Evolutionary conservation across 2,113 vertebrate species (phyloP), one percentile per base, ranked within the genome.

Genomic region (Lagenorhynchus albirostris): DNA sequence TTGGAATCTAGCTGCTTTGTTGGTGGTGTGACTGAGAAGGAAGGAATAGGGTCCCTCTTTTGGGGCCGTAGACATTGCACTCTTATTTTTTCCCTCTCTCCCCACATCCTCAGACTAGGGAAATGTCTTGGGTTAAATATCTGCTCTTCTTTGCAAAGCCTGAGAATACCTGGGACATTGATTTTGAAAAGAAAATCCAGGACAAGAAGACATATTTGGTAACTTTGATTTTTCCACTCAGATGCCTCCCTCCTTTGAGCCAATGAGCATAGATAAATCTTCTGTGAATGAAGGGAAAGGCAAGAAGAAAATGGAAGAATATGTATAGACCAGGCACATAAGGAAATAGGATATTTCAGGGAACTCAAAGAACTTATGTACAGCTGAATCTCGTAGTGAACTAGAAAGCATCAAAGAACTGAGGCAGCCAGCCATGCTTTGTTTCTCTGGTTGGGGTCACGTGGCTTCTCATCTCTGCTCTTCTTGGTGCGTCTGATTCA

Each of bases 301-400:
- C 55, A 85, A 55, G 41, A 71, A 41, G 23, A 36, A 55, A 26
- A 50, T 44, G 71, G 71, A 81, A 15, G 13, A 67, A 10, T 17
- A 15, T 41, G 18, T 29, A 29, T 6, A 20, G 33, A 12, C 29
- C 25, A 47, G 68, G 8, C 60, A 21, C 5, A 7, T 3, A 44
- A 44, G 50, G 60, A 70, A 82, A 14, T 15, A 36, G 12, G 65
- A 20, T 44, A 13, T 20, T 13, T 76, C 18, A 55, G 38, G 9
- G 33, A 29, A 6, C 41, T 38, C 26, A 15, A 67, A 47, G 44
- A 8, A 20, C 1, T 1, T 1, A 21, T 10, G 5, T 1, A 31
- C 9, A 20, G 25, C 21, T 41, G 31, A 31, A 8, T 38, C n/a
- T 84, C 60, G 36, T 10, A 33, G 11, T 8, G 62, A 47, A 26